Evolutionary conservation across 2,797 vertebrate species (phyloP), one percentile per base, ranked within the genome.

Genomic region (Gephyroberyx darwinii): DNA sequence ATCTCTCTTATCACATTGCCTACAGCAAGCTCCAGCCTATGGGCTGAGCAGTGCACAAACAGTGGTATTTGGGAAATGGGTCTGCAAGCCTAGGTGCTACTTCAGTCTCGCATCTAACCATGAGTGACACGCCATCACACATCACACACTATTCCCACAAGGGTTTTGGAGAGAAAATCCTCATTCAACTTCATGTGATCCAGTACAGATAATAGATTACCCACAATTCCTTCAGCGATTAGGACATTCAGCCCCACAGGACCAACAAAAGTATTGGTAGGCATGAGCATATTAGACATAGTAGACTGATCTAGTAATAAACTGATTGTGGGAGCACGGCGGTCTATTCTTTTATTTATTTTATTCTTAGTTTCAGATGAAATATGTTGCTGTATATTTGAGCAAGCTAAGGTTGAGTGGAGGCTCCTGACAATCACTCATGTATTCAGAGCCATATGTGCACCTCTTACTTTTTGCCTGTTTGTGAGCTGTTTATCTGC

Each of bases 1-100:
- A 50, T 48, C 69, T 77, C 45, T 80, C 63, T 76, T 4, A 65
- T 68, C 59, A 75, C 69, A 50, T 71, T 59, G 2, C 17, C 54
- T 35, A 47, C 65, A 60, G 55, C 65, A 17, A 83, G 61, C 1
- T 77, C 48, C 47, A 64, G 5, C 26, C 50, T 62, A 35, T 60
- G 26, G 47, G 2, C 43, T 52, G 56, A 79, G 51, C 77, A 61
- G 57, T 68, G 62, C 63, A 26, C 75, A 74, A 54, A 60, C 13
- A 14, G 19, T 20, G 22, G 26, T 65, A 55, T 56, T 68, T n/a
- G 62, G 56, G 61, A 60, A 58, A 43, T 65, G 65, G 13, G 43
- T 45, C 35, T 73, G 31, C 33, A 39, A 74, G 60, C 54, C 71
- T 22, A 69, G 26, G 33, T 48, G 35, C 65, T 26, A 61, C 66